Conservation (phyloP, 2,797 vertebrate genomes). For the Ispidina picta region DNA sequence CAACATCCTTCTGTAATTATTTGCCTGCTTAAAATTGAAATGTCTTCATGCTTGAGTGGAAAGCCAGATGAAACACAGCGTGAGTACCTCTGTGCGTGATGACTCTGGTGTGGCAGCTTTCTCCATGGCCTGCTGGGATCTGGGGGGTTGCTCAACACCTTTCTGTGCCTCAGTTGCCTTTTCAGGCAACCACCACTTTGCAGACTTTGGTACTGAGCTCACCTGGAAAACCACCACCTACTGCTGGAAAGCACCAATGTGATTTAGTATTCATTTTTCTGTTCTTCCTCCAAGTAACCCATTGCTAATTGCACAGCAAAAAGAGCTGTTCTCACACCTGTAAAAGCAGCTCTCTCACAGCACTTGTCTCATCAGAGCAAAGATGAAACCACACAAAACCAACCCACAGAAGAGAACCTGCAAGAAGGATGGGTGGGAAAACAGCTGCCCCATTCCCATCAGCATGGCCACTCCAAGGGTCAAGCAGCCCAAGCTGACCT, state of each 20-base stretch:
- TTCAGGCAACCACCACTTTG: neutral
- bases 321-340: neutral
- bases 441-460: neutral
- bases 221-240: neutral
- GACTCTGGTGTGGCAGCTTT: neutral
- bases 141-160: neutral
- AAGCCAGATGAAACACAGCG: neutral
- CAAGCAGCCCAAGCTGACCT: neutral
- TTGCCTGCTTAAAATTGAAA: slow-evolving; percentile 15
- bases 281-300: neutral
- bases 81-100: neutral
- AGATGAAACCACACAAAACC: neutral
- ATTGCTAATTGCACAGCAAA: neutral
- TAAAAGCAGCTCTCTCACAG: neutral
- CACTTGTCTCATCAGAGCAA: accelerated
- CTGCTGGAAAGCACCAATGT: neutral
- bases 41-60: slow-evolving; percentile 1
- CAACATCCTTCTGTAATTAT: neutral
- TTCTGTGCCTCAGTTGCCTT: neutral
- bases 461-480: neutral
- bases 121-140: neutral
- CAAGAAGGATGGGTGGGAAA: neutral
- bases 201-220: neutral
- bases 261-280: accelerated
- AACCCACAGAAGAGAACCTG: neutral